A percentile compares a stretch with the other conserved stretches of the same genome.
phyloP scores from a whole-genome alignment of 2,797 vertebrate species.

The Xerus rutilus region DNA sequence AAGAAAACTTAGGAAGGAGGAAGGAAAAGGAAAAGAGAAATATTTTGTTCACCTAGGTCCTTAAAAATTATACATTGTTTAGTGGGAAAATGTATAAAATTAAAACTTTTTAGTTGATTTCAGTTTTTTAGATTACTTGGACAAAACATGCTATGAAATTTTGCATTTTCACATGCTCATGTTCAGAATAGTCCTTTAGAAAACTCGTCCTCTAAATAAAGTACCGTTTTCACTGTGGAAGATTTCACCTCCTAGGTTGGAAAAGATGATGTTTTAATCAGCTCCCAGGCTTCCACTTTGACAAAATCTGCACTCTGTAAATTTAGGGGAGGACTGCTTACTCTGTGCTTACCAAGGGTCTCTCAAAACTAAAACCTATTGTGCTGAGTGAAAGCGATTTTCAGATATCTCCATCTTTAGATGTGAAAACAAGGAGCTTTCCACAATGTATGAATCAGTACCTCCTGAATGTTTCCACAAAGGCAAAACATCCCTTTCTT shows the following conservation, averaged over 20 bases:
- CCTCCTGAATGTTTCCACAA: conserved; percentile 68
- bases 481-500: conserved; percentile 76
- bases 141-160: conserved; percentile 71
- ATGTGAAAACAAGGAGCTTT: conserved; percentile 77
- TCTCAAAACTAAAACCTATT: conserved; percentile 3
- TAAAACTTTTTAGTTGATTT: conserved; percentile 76
- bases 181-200: conserved; percentile 42
- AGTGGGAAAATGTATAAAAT: conserved; percentile 76
- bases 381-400: conserved; percentile 61
- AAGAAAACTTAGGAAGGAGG: background rate
- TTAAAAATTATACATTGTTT: conserved; percentile 71
- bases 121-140: conserved; percentile 56
- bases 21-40: background rate
- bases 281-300: background rate
- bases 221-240: background rate
- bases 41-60: background rate
- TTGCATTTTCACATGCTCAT: conserved; percentile 82
- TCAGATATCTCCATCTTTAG: conserved; percentile 74
- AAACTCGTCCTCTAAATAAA: conserved; percentile 18
- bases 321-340: background rate
- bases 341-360: background rate
- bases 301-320: conserved; percentile 37
- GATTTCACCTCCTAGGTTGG: background rate
- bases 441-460: conserved; percentile 70
- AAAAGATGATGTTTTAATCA: conserved; percentile 25